A percentile compares a stretch with the other conserved stretches of the same genome.
These are phyloP conservation scores for Muntiacus muntjak DNA, from an alignment of 2,113 vertebrate species.

Conservation along the genomic window DNA sequence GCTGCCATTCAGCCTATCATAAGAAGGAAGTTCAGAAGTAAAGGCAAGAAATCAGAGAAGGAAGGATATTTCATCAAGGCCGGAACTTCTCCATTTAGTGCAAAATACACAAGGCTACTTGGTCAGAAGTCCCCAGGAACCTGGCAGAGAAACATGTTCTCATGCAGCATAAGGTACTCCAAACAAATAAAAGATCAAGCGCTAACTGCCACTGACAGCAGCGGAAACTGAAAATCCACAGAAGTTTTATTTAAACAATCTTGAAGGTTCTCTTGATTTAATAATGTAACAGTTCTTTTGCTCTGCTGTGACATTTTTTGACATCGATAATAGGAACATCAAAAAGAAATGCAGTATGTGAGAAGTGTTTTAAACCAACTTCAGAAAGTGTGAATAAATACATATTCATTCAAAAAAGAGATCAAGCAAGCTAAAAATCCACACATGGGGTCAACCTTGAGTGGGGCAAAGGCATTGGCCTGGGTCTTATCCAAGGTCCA, in stretches of 20 bases:
- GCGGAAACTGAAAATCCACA: neutral
- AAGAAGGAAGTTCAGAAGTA: neutral
- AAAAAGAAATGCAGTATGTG: neutral
- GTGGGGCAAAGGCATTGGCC: neutral
- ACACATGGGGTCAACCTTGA: neutral
- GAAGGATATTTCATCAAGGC: neutral
- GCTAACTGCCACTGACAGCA: neutral
- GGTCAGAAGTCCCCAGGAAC: neutral
- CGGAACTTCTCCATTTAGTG: neutral
- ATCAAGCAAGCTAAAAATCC: neutral
- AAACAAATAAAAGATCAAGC: neutral
- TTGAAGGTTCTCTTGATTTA: neutral
- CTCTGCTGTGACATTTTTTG: conserved; percentile 5
- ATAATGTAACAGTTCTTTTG: neutral
- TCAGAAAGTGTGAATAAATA: neutral
- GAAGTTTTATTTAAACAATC: conserved; percentile 9
- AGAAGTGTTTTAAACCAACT: neutral
- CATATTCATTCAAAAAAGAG: neutral
- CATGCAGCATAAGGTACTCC: neutral
- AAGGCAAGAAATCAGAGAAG: conserved; percentile 11
- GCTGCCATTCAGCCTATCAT: neutral
- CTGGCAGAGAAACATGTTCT: neutral
- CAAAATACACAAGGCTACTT: neutral
- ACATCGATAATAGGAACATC: neutral
- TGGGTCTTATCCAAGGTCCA: neutral